A percentile compares a stretch with the other conserved stretches of the same genome.
phyloP scores from a whole-genome alignment of 1,140 invertebrate species.

The Tetranychus urticae region DNA sequence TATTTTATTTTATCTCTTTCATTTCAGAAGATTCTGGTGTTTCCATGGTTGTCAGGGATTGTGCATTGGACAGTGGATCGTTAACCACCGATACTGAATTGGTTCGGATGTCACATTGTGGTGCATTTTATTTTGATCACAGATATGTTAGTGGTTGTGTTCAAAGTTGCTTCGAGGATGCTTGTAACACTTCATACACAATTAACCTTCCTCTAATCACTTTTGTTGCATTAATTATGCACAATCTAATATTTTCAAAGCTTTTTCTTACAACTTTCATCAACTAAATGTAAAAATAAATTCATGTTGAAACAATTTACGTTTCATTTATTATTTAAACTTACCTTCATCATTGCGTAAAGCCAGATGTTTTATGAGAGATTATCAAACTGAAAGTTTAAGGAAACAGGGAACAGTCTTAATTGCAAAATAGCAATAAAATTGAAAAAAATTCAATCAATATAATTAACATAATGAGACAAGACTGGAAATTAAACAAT shows the following conservation, averaged over 20 bases:
- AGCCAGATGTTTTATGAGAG: no score
- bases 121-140: conserved; percentile 60
- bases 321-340: no score
- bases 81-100: conserved; percentile 65
- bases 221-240: not conserved
- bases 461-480: no score
- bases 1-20: not conserved
- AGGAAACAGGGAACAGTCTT: no score
- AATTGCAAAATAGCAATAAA: no score
- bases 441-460: no score
- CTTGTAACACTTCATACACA: conserved; percentile 12
- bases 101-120: conserved; percentile 44
- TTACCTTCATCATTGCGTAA: no score
- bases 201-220: not conserved
- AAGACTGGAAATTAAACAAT: no score
- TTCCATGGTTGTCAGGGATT: conserved; percentile 52
- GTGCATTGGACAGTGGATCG: conserved; percentile 73
- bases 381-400: no score
- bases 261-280: no score
- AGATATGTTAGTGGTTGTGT: conserved; percentile 33
- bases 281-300: no score
- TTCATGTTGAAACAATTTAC: no score
- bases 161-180: conserved; percentile 18
- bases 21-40: conserved; percentile 35
- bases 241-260: not conserved